phyloP scores from a whole-genome alignment of 53 echinoderm and acorn worm genomes.

The Echinometra lucunter region DNA sequence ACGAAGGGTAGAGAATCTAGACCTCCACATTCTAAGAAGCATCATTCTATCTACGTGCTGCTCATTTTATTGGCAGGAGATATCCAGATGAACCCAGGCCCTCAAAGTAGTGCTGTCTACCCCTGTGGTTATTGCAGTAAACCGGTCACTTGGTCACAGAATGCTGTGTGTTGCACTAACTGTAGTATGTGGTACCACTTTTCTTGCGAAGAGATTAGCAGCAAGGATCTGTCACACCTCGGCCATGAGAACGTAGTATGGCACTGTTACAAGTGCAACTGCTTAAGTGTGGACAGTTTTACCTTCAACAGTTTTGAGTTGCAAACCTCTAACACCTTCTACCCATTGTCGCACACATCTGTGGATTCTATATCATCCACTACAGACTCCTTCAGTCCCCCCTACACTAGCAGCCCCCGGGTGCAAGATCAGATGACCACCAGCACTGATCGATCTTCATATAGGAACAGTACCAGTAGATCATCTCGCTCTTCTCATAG shows the following conservation, averaged over 20 bases:
- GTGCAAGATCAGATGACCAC: background rate
- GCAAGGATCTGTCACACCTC: background rate
- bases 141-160: constrained; percentile 59
- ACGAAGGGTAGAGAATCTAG: too few species aligned
- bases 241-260: background rate
- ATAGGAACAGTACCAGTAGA: background rate
- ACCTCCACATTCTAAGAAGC: background rate
- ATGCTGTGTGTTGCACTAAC: constrained; percentile 61
- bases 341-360: background rate
- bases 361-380: background rate
- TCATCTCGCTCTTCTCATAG: background rate
- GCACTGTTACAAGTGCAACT: background rate
- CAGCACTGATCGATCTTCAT: background rate
- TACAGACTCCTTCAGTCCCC: background rate
- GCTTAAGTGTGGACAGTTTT: background rate
- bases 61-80: constrained; percentile 11
- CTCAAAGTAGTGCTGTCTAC: constrained; percentile 9
- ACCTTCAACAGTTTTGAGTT: background rate
- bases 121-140: constrained; percentile 42
- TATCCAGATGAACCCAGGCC: constrained; percentile 48
- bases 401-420: background rate
- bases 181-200: constrained; percentile 54
- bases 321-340: background rate
- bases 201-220: background rate
- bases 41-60: background rate